Evolutionary conservation across 2,113 vertebrate genomes (phyloP).

Genomic region (Nerophis ophidion): DNA sequence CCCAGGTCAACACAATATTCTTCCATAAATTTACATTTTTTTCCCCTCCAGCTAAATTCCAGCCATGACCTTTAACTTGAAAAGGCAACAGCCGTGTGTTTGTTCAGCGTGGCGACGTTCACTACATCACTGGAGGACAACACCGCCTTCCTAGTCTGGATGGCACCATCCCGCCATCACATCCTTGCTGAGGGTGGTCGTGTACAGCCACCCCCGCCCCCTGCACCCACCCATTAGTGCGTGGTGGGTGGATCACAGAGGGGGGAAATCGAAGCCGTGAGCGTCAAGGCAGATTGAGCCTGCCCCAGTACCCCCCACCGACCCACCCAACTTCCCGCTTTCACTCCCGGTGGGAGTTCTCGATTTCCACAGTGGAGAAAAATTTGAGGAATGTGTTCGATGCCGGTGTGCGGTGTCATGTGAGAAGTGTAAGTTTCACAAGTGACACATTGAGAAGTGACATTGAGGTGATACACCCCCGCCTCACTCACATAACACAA

Average conservation of each 20-base stretch:
- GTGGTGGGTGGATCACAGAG: slow-evolving; percentile 11
- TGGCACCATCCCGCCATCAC: slow-evolving; percentile 49
- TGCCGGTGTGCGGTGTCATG: slow-evolving; percentile 23
- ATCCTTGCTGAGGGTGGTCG: neutral
- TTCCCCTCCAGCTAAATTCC: neutral
- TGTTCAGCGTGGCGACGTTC: slow-evolving; percentile 23
- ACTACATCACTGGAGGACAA: slow-evolving; percentile 23
- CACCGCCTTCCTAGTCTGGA: slow-evolving; percentile 40
- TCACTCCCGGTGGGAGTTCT: slow-evolving; percentile 44
- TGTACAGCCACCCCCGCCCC: neutral
- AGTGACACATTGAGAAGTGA: slow-evolving; percentile 34
- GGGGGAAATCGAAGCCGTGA: slow-evolving; percentile 38
- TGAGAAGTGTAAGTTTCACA: slow-evolving; percentile 39
- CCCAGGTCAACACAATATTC: slow-evolving; percentile 1
- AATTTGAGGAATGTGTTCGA: slow-evolving; percentile 1
- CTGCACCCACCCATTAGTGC: neutral
- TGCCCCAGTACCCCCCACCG: neutral
- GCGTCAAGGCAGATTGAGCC: slow-evolving; percentile 58
- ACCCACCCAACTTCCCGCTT: slow-evolving; percentile 21
- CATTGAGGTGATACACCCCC: slow-evolving; percentile 16
- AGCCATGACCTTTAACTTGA: slow-evolving; percentile 22
- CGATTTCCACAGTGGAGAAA: slow-evolving; percentile 41
- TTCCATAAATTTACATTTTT: neutral
- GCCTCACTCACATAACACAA: neutral
- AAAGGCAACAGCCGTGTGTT: slow-evolving; percentile 22